These are phyloP conservation scores for Silurus lanzhouensis DNA, from an alignment of 2,797 vertebrate species.

Conservation along the genomic window DNA sequence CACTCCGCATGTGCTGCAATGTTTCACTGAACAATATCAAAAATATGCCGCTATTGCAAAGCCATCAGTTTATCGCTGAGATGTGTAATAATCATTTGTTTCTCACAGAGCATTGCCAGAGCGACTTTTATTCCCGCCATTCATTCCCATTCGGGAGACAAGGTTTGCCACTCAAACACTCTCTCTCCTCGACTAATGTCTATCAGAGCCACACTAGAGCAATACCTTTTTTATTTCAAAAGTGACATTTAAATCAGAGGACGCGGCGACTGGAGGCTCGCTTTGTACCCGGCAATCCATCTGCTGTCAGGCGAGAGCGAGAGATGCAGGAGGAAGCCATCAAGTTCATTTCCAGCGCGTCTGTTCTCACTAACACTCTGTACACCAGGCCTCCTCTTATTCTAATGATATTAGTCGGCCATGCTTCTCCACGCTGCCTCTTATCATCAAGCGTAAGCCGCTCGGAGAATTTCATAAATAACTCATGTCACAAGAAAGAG, in stretches of 20 bases:
- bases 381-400: constrained; percentile 55
- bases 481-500: constrained; percentile 46
- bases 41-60: constrained; percentile 54
- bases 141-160: constrained; percentile 57
- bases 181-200: constrained; percentile 55
- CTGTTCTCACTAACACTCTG: constrained; percentile 53
- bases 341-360: constrained; percentile 58
- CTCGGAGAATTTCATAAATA: constrained; percentile 61
- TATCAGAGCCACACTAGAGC: constrained; percentile 57
- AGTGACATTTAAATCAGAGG: constrained; percentile 63
- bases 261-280: constrained; percentile 39
- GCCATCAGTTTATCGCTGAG: constrained; percentile 51
- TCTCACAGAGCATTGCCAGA: constrained; percentile 34
- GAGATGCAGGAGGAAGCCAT: constrained; percentile 53
- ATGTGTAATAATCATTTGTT: constrained; percentile 54
- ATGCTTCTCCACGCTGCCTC: constrained; percentile 47
- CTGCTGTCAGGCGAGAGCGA: constrained; percentile 49
- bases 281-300: constrained; percentile 59
- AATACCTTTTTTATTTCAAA: constrained; percentile 62
- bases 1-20: constrained; percentile 21
- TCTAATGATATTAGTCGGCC: constrained; percentile 58
- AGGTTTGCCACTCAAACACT: constrained; percentile 52
- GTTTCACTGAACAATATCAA: constrained; percentile 52
- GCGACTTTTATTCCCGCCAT: constrained; percentile 51
- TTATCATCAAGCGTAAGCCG: constrained; percentile 59